Base-by-base conservation (phyloP, 2,113 vertebrate genomes). In the Tor tambroides region DNA sequence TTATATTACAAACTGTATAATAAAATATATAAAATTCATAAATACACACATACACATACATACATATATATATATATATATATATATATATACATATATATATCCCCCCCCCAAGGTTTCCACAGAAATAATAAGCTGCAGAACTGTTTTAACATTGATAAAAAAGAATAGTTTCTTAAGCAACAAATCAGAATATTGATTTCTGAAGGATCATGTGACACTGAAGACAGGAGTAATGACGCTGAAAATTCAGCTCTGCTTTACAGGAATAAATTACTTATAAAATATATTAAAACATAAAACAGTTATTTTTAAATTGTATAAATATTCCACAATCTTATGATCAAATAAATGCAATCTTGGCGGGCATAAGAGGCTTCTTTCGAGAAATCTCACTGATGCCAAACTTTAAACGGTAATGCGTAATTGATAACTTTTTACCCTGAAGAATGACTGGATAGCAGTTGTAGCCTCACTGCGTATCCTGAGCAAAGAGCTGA, bases 361-460 rank as follows among this genome's bases (percentile, higher is more conserved):
- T 6, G 12, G 14, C 32, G 14, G 14, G 26, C 30, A 69, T 69
- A 19, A 69, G 30, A 35, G 65, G 10, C 17, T 21, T 71, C 17
- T 72, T 38, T 38, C 32, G 21, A 72, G 21, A 71, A 71, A 71
- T 69, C 67, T 35, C 21, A 19, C 67, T 69, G 30, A 35, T 38
- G 12, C 74, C 43, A 49, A 49, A 49, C 74, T 49, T 76, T 49
- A 11, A 49, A 28, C 12, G 2, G 8, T 12, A 21, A 3, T 21
- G 32, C 15, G 30, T 75, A 43, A 26, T 26, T n/a, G 14, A 21
- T 23, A 21, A 51, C 65, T 14, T 9, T 0, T 85, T 94, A 99
- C 98, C 96, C 96, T 96, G 91, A 99, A 99, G 92, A 96, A 98
- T 0, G 96, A 93, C 81, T 99, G 96, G 89, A 98, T 92, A 1